Percentiles rank a stretch among this genome's conserved stretches.
Conservation (phyloP, 2,113 vertebrate genomes). For the Chelonoidis abingdonii region DNA sequence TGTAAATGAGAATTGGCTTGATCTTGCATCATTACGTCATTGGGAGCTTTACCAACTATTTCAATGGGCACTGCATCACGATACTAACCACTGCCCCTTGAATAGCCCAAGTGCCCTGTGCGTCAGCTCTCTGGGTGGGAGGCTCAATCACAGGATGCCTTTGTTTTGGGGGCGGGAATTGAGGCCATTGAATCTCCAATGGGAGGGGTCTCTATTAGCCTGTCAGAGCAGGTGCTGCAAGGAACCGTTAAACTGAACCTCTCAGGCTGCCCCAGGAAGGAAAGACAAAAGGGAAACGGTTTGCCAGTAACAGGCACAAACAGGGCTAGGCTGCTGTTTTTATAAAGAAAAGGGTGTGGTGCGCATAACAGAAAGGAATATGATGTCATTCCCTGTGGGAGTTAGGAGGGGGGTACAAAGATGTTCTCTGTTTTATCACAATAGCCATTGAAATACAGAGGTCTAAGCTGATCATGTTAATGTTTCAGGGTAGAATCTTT, state of each 20-base stretch:
- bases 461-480: background rate
- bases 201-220: background rate
- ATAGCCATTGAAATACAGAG: background rate
- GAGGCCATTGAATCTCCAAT: background rate
- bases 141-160: background rate
- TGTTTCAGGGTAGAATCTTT: rapidly evolving
- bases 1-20: background rate
- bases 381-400: background rate
- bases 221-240: background rate
- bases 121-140: background rate
- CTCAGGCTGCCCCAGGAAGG: background rate
- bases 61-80: background rate
- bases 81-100: background rate
- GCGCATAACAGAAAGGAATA: background rate
- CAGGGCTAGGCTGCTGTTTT: background rate
- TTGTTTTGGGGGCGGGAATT: background rate
- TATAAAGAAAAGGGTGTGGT: background rate
- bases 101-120: background rate
- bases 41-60: background rate
- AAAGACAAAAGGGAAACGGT: background rate
- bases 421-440: background rate
- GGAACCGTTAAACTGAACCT: background rate
- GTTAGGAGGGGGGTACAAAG: background rate
- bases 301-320: background rate
- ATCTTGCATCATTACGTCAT: background rate